Conservation (phyloP, 2,113 vertebrate genomes). For the Morone saxatilis region DNA sequence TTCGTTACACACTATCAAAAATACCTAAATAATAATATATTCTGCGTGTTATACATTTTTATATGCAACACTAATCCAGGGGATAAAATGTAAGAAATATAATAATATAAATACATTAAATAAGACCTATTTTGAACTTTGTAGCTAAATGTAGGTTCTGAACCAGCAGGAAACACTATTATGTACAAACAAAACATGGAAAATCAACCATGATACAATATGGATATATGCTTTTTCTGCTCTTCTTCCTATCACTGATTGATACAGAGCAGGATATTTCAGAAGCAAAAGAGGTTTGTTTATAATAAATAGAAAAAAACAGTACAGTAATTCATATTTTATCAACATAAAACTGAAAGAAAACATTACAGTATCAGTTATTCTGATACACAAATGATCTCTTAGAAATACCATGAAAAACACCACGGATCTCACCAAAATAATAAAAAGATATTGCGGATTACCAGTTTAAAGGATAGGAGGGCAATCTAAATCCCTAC, state of each 20-base stretch:
- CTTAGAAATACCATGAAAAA: conserved; percentile 30
- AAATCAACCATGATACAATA: too few relatives aligned
- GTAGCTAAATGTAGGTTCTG: neutral
- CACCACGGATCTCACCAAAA: conserved; percentile 50
- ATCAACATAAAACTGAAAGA: neutral
- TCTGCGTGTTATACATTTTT: neutral
- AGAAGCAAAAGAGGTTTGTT: neutral
- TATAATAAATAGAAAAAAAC: conserved; percentile 10
- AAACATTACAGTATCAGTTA: neutral
- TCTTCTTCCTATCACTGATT: neutral
- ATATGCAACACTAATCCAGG: neutral
- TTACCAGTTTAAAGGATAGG: conserved; percentile 48
- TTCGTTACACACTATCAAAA: neutral
- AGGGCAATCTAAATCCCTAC: conserved; percentile 53
- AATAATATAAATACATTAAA: neutral
- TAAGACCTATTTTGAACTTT: neutral
- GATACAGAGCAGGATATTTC: neutral
- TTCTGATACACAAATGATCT: neutral
- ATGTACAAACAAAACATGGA: neutral
- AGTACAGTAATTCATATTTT: neutral
- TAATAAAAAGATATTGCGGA: conserved; percentile 67
- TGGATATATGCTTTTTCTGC: neutral
- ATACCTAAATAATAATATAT: neutral
- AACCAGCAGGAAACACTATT: neutral
- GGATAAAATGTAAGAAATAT: neutral